Conservation (phyloP, 1,140 invertebrate genomes). For the Pogonognathellus flavescens region DNA sequence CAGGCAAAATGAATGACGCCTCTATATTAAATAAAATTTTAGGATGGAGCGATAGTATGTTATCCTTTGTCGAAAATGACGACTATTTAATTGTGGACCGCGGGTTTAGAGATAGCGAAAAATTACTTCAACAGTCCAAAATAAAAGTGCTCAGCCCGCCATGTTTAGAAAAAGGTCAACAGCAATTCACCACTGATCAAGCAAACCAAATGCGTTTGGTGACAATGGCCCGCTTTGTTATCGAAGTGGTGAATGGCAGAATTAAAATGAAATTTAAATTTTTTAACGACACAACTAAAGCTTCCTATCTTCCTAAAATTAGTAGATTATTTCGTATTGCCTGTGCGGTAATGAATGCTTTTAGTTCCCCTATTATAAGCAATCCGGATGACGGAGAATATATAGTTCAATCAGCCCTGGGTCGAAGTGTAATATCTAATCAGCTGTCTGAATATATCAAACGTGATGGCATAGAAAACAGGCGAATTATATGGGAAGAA, state of each 20-base stretch:
- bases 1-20: slow-evolving; percentile 54
- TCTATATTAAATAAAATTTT: slow-evolving; percentile 22
- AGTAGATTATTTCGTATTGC: neutral
- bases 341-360: slow-evolving; percentile 47
- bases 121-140: too few species aligned
- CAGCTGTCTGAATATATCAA: neutral
- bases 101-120: neutral
- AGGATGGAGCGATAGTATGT: neutral
- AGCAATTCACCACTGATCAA: slow-evolving; percentile 68
- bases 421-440: neutral
- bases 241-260: slow-evolving; percentile 69
- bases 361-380: neutral
- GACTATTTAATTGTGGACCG: neutral
- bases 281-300: slow-evolving; percentile 12
- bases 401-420: neutral
- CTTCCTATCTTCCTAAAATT: slow-evolving; percentile 25
- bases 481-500: neutral
- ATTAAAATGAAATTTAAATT: slow-evolving; percentile 58
- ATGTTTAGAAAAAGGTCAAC: too few species aligned
- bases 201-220: slow-evolving; percentile 68
- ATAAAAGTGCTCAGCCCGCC: too few species aligned
- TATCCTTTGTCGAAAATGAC: neutral
- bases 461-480: neutral
- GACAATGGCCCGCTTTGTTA: slow-evolving; percentile 69
- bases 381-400: neutral